Conservation (phyloP, 2,113 vertebrate species). For the Mixornis gularis region DNA sequence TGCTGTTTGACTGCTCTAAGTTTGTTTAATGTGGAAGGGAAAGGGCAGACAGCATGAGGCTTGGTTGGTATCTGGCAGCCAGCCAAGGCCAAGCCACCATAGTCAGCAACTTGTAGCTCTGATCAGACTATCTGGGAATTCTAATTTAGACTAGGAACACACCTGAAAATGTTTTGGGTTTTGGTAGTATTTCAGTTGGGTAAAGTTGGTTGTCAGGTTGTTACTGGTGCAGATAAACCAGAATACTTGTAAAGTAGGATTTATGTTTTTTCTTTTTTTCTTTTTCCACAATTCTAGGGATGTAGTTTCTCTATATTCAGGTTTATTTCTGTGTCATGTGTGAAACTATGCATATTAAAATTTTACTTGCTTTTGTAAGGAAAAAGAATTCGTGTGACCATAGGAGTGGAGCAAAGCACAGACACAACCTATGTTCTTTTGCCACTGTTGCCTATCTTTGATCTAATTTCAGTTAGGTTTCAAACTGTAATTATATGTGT, state of each 20-base stretch:
- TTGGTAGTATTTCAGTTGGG: neutral
- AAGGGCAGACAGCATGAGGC: accelerated
- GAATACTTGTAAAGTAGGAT: neutral
- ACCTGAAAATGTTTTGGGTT: neutral
- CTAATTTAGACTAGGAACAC: neutral
- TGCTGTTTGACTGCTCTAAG: neutral
- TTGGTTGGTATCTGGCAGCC: neutral
- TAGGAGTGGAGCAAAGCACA: neutral
- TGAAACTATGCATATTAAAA: neutral
- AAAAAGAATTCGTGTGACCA: neutral
- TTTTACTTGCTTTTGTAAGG: neutral
- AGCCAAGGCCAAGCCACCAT: neutral
- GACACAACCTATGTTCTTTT: neutral
- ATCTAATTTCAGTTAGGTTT: neutral
- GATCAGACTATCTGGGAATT: neutral
- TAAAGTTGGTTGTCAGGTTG: neutral
- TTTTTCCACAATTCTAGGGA: neutral
- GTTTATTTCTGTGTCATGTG: neutral
- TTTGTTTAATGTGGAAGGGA: neutral
- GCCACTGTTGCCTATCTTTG: neutral
- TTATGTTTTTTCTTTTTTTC: neutral
- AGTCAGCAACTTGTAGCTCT: neutral
- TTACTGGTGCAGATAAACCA: neutral
- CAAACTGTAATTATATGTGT: neutral
- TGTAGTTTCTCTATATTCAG: neutral